Base-by-base conservation (phyloP, 92 coral and sea anemone species). In the Porites rus region DNA sequence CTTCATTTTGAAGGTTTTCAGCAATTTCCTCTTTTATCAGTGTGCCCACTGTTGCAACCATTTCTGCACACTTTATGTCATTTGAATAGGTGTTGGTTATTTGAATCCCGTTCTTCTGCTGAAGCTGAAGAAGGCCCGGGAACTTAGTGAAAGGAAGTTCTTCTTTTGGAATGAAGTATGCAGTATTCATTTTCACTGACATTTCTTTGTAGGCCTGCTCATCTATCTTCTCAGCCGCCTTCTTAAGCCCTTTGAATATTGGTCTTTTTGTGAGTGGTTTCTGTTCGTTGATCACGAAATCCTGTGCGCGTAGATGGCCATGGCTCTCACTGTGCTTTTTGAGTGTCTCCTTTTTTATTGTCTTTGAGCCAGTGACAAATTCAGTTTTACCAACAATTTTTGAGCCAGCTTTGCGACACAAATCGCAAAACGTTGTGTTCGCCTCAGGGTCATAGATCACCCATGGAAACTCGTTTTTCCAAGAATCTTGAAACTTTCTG, bases 141-240 rank as follows among this genome's bases (percentile, higher is more conserved):
- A 80, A 80, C 84, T 65, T 80, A 24, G 84, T 63, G 62, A 80
- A 80, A 8, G 84, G 74, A 24, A 80, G 84, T 80, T 80, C 84
- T 64, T 80, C 75, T 51, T 80, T 80, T 53, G 75, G 63, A 65
- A 80, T 24, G 58, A 80, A 80, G 74, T 80, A 80, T 31, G 84
- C 84, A 66, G 84, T 80, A 51, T 80, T 80, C 75, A 80, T 80
- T 80, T 80, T 80, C 75, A 80, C 84, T 80, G 75, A 80, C 75
- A 80, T 80, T 80, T 80, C 75, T 51, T 80, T 80, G 59, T 28
- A 80, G 18, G 75, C 65, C 63, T 66, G 84, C 84, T 80, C 75
- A 54, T 80, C 84, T 80, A 63, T 51, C 84, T 80, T 80, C 84
- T 80, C 84, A 80, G 84, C 84, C 66, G 84, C 84, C 84, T 80